Evolutionary conservation across 2,888 invertebrate species (phyloP), one percentile per base, ranked within the genome.

Genomic region (Netelia melanura): DNA sequence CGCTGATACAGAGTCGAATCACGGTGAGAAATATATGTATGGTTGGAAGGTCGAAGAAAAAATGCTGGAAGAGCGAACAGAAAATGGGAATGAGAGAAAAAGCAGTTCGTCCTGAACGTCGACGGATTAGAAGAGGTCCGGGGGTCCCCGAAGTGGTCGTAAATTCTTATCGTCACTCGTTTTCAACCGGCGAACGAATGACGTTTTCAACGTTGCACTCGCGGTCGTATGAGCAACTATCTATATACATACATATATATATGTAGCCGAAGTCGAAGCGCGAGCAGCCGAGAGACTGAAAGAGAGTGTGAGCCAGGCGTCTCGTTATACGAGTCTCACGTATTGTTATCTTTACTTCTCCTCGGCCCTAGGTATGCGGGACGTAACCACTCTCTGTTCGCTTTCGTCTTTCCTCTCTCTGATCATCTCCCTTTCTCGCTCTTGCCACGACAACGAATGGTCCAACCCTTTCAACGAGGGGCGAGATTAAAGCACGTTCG

Each of bases 161-260:
- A 91, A 91, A 90, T 91, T 86, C 88, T 91, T 91, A 91, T 91
- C 91, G 89, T 90, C 88, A 89, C 88, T 90, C 88, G 89, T 89
- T 90, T 87, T 89, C 88, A 68, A 85, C 76, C 67, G 62, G 67
- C 70, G 56, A 74, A 67, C 85, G 75, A 85, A 85, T 85, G 84
- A 85, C 84, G 84, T 85, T 83, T 82, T 80, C 71, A 80, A 79
- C 79, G 82, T 82, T 79, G 82, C 65, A 25, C 72, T 58, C 83
- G 58, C 61, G 75, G 30, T 64, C 30, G n/a, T 58, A 23, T 25
- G 72, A 56, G 56, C 58, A 61, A 70, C 75, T 81, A 75, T 48
- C 25, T 44, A 11, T 75, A 17, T 64, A 17, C 56, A 68, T 61
- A 21, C 56, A 38, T 67, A 67, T 23, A 61, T 44, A n/a, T 30